phyloP scores from a whole-genome alignment of 2,888 invertebrate species.

The Meliscaeva auricollis region DNA sequence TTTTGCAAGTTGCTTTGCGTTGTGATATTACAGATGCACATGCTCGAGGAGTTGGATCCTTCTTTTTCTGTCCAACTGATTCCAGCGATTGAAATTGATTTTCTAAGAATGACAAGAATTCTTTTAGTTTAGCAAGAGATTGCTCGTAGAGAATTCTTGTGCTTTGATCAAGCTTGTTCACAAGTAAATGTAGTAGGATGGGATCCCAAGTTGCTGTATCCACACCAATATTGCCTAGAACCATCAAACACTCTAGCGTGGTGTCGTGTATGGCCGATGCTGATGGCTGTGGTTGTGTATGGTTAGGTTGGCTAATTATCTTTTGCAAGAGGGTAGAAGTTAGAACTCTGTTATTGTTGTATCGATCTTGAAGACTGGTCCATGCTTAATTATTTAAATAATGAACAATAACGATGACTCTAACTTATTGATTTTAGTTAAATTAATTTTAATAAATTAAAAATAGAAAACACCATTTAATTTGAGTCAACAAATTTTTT shows the following conservation, averaged over 20 bases:
- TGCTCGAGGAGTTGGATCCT: too few species aligned
- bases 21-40: constrained; percentile 14
- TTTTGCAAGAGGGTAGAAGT: constrained; percentile 43
- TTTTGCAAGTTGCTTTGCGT: constrained; percentile 2
- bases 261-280: constrained; percentile 45
- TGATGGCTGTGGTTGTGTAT: constrained; percentile 20
- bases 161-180: constrained; percentile 17
- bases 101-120: constrained; percentile 33
- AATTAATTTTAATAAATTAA: too few species aligned
- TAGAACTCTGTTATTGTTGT: constrained; percentile 45
- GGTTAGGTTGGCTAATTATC: constrained; percentile 35
- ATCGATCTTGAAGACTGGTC: constrained; percentile 49
- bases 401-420: too few species aligned
- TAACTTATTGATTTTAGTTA: too few species aligned
- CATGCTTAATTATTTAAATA: too few species aligned
- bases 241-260: constrained; percentile 3
- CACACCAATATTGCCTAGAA: constrained; percentile 16
- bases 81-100: too few species aligned
- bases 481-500: too few species aligned
- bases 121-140: constrained; percentile 30
- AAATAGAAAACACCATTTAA: too few species aligned
- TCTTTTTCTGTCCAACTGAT: too few species aligned
- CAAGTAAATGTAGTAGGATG: constrained; percentile 14
- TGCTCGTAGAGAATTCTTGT: constrained; percentile 18
- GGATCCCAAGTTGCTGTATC: constrained; percentile 1